A percentile compares a stretch with the other conserved stretches of the same genome.
phyloP scores from a whole-genome alignment of 2,888 invertebrate genomes.

The Chloroclystis v-ata region DNA sequence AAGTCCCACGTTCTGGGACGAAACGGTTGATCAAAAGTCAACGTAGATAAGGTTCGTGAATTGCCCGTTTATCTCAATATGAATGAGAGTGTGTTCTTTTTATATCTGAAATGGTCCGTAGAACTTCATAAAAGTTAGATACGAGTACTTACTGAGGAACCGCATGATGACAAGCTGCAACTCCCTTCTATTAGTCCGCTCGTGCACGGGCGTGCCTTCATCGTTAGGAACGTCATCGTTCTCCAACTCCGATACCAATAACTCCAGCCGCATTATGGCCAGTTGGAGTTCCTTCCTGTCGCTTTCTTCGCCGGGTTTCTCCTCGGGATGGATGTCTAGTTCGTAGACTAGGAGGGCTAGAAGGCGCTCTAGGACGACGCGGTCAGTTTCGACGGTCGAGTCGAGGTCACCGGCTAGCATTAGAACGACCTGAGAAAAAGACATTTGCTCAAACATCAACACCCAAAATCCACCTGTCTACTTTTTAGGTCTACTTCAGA shows the following conservation, averaged over 20 bases:
- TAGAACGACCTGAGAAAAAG: constrained; percentile 82
- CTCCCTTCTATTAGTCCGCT: constrained; percentile 87
- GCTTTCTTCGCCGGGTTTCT: constrained; percentile 70
- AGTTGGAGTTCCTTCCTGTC: constrained; percentile 90
- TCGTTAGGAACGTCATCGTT: constrained; percentile 76
- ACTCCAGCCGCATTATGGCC: constrained; percentile 88
- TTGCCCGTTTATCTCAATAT: too few relatives aligned
- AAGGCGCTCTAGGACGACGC: constrained; percentile 85
- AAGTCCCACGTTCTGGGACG: too few relatives aligned
- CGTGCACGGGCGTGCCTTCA: constrained; percentile 69
- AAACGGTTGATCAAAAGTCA: too few relatives aligned
- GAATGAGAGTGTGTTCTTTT: too few relatives aligned
- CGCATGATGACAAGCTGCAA: constrained; percentile 93
- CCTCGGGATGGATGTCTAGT: constrained; percentile 80
- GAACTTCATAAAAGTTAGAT: too few relatives aligned
- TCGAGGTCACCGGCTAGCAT: constrained; percentile 94
- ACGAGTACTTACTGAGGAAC: constrained; percentile 83
- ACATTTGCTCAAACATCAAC: too few relatives aligned
- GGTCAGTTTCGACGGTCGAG: constrained; percentile 88
- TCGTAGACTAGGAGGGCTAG: constrained; percentile 85
- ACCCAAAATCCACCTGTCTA: too few relatives aligned
- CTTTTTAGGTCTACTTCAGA: too few relatives aligned
- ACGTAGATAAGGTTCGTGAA: too few relatives aligned
- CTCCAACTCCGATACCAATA: constrained; percentile 85
- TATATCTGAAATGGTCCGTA: too few relatives aligned